These are phyloP conservation scores for Chelonus insularis DNA, from an alignment of 1,140 invertebrate genomes.

Conservation along the genomic window DNA sequence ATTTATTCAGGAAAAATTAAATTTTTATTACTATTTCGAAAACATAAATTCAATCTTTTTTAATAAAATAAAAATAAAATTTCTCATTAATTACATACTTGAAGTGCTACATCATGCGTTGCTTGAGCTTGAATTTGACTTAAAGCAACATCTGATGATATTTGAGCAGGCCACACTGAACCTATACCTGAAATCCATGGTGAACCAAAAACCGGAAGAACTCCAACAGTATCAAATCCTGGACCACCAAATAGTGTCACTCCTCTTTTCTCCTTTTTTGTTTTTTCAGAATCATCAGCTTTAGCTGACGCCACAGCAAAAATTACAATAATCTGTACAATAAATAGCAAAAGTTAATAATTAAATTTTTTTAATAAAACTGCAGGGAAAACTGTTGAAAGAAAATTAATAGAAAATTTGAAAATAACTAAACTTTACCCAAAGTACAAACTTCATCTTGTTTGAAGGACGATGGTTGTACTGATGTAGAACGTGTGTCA, in stretches of 20 bases:
- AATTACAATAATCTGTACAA: conserved; percentile 36
- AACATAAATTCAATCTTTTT: no score
- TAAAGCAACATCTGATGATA: conserved; percentile 44
- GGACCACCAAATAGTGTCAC: conserved; percentile 42
- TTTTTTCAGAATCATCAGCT: conserved; percentile 22
- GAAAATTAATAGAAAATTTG: no score
- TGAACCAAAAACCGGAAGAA: conserved; percentile 35
- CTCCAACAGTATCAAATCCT: conserved; percentile 47
- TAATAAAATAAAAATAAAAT: no score
- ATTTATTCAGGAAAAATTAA: no score
- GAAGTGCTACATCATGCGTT: conserved; percentile 52
- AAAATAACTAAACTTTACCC: no score
- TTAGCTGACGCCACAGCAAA: conserved; percentile 32
- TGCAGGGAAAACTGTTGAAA: no score
- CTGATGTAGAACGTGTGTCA: no score
- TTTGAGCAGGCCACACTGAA: conserved; percentile 38
- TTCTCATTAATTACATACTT: no score
- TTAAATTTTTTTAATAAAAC: no score
- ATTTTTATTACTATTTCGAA: no score
- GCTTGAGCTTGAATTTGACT: conserved; percentile 52
- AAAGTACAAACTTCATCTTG: no score
- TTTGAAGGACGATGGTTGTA: no score
- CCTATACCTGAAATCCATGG: conserved; percentile 39
- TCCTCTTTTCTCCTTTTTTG: conserved; percentile 50
- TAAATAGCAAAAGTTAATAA: neutral